Conservation (phyloP, 23 tunicate species). For the Clavelina lepadiformis region DNA sequence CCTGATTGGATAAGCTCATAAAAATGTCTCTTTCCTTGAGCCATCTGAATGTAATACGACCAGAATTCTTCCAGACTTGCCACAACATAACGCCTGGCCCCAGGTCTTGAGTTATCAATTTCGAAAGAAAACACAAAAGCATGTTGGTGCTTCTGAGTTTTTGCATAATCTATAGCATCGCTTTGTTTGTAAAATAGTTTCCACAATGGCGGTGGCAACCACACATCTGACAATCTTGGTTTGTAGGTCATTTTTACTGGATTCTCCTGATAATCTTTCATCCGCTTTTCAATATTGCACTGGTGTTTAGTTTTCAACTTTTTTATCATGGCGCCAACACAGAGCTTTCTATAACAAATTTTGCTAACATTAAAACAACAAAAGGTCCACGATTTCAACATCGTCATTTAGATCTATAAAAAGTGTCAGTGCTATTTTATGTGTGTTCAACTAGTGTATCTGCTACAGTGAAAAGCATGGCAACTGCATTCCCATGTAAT, state of each 20-base stretch:
- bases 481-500: too few relatives aligned
- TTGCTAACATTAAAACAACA: too few relatives aligned
- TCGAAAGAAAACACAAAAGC: slow-evolving; percentile 64
- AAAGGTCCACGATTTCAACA: too few relatives aligned
- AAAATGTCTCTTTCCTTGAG: slow-evolving; percentile 47
- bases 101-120: slow-evolving; percentile 12
- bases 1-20: slow-evolving; percentile 70
- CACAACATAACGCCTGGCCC: slow-evolving; percentile 50
- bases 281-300: slow-evolving; percentile 31
- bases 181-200: slow-evolving; percentile 38
- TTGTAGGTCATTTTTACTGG: slow-evolving; percentile 39
- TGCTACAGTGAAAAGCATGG: too few relatives aligned
- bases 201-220: slow-evolving; percentile 60
- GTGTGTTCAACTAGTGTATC: too few relatives aligned
- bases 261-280: slow-evolving; percentile 15
- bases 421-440: too few relatives aligned
- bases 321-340: too few relatives aligned
- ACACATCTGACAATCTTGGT: slow-evolving; percentile 45
- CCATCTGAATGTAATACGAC: slow-evolving; percentile 53
- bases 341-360: too few relatives aligned
- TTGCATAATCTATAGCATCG: slow-evolving; percentile 56
- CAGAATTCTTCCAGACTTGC: slow-evolving; percentile 75
- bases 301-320: too few relatives aligned
- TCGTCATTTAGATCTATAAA: too few relatives aligned
- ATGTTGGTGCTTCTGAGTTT: slow-evolving; percentile 6